Evolutionary conservation across 2,797 vertebrate genomes (phyloP).

Genomic region (Melanotaenia trifasciata): DNA sequence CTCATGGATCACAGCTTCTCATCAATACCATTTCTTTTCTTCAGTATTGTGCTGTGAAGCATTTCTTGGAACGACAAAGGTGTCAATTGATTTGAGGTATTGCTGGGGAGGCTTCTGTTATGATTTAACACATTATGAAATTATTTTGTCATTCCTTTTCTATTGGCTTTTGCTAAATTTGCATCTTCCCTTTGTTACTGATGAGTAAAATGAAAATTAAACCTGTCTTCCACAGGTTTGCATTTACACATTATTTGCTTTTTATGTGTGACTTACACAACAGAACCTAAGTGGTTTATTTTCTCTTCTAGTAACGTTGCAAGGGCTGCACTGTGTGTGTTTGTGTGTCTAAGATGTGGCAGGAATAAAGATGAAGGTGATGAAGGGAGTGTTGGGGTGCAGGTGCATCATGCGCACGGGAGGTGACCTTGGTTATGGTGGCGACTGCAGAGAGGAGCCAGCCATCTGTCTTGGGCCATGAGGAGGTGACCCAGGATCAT

Average conservation of each 20-base stretch:
- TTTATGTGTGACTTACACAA: slow-evolving; percentile 30
- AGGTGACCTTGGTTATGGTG: slow-evolving; percentile 83
- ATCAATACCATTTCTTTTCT: slow-evolving; percentile 72
- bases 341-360: slow-evolving; percentile 49
- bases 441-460: slow-evolving; percentile 62
- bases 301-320: slow-evolving; percentile 51
- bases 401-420: slow-evolving; percentile 68
- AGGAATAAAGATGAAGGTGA: slow-evolving; percentile 64
- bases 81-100: slow-evolving; percentile 72
- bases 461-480: slow-evolving; percentile 84
- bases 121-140: slow-evolving; percentile 51
- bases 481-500: slow-evolving; percentile 81
- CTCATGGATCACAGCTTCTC: slow-evolving; percentile 81
- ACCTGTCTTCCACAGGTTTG: background rate
- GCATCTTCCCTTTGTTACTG: slow-evolving; percentile 33
- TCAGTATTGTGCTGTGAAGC: slow-evolving; percentile 62
- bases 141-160: slow-evolving; percentile 25
- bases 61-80: slow-evolving; percentile 71
- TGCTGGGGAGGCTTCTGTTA: slow-evolving; percentile 54
- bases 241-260: slow-evolving; percentile 13
- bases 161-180: slow-evolving; percentile 16
- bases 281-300: slow-evolving; percentile 64
- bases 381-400: slow-evolving; percentile 74
- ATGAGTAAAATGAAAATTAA: slow-evolving; percentile 16
- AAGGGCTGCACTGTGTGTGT: slow-evolving; percentile 27